Conservation (phyloP, 2,888 invertebrate genomes). For the Diaperis boleti region DNA sequence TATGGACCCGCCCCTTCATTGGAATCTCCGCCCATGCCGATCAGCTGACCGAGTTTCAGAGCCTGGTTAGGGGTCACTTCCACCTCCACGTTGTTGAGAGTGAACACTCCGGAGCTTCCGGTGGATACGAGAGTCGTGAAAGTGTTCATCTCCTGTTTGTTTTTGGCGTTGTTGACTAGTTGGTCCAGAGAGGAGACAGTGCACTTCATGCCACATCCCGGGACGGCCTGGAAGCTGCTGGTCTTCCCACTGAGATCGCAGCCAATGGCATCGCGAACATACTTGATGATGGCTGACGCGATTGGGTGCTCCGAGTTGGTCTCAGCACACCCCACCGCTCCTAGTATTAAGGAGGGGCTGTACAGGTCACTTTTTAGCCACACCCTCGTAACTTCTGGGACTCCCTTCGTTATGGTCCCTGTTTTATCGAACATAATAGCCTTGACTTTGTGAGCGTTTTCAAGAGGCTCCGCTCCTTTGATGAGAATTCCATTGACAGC, state of each 20-base stretch:
- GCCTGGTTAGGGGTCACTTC: slow-evolving; percentile 71
- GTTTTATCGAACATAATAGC: slow-evolving; percentile 99
- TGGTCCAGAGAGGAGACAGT: slow-evolving; percentile 71
- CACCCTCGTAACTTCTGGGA: slow-evolving; percentile 69
- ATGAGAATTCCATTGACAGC: slow-evolving; percentile 95
- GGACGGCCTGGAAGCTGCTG: slow-evolving; percentile 83
- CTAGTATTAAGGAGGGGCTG: slow-evolving; percentile 67
- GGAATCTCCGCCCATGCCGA: slow-evolving; percentile 62
- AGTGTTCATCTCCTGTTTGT: slow-evolving; percentile 70
- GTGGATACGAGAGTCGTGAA: slow-evolving; percentile 64
- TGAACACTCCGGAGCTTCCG: slow-evolving; percentile 67
- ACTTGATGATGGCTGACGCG: slow-evolving; percentile 90
- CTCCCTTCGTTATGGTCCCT: slow-evolving; percentile 95
- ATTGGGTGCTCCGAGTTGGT: slow-evolving; percentile 97
- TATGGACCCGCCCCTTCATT: slow-evolving; percentile 55
- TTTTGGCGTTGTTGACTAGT: slow-evolving; percentile 69
- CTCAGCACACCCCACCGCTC: slow-evolving; percentile 91
- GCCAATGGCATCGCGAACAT: slow-evolving; percentile 82
- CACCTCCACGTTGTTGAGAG: slow-evolving; percentile 74
- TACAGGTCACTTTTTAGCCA: slow-evolving; percentile 60
- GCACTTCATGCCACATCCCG: slow-evolving; percentile 92
- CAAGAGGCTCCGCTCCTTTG: slow-evolving; percentile 97
- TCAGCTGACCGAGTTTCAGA: slow-evolving; percentile 68
- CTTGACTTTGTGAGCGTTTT: slow-evolving; percentile 96
- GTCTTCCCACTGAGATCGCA: slow-evolving; percentile 49